A percentile compares a stretch with the other conserved stretches of the same genome.
These are phyloP conservation scores for Rissa tridactyla DNA, from an alignment of 2,113 vertebrate genomes.

Conservation along the genomic window DNA sequence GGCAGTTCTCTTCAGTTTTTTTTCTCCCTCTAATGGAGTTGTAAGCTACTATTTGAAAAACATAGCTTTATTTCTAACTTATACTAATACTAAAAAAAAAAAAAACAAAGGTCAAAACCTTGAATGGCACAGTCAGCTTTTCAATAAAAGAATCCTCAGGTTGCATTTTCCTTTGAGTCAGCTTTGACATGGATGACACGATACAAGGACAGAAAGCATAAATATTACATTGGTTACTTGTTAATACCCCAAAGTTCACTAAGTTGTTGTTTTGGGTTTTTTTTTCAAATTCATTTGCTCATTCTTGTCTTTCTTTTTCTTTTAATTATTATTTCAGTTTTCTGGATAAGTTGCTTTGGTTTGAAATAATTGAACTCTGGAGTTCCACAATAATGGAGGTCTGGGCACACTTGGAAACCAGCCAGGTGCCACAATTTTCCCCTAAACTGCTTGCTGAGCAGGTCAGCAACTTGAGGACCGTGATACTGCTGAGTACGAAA, in stretches of 20 bases:
- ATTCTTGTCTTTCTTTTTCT: slow-evolving; percentile 12
- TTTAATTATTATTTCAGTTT: slow-evolving; percentile 70
- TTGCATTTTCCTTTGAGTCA: not conserved
- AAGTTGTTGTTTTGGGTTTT: not conserved
- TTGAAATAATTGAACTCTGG: slow-evolving; percentile 65
- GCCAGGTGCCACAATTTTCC: slow-evolving; percentile 53
- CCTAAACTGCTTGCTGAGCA: slow-evolving; percentile 31
- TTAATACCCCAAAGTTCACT: slow-evolving; percentile 39
- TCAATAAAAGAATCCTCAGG: not conserved
- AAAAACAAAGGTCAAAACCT: not conserved
- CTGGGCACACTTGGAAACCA: not conserved
- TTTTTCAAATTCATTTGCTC: not conserved
- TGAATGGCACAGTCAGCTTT: not conserved
- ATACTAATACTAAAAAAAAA: not conserved
- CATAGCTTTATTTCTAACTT: not conserved
- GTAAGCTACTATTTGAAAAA: not conserved
- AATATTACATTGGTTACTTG: slow-evolving; percentile 58
- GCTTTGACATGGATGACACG: not conserved
- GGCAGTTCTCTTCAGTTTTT: not conserved
- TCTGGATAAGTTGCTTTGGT: slow-evolving; percentile 73
- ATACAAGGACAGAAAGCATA: slow-evolving; percentile 42
- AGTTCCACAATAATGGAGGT: slow-evolving; percentile 64
- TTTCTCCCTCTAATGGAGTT: not conserved
- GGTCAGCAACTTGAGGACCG: slow-evolving; percentile 24
- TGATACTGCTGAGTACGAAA: slow-evolving; percentile 38